Conservation (phyloP, 1,140 invertebrate species). For the Luehdorfia chinensis region DNA sequence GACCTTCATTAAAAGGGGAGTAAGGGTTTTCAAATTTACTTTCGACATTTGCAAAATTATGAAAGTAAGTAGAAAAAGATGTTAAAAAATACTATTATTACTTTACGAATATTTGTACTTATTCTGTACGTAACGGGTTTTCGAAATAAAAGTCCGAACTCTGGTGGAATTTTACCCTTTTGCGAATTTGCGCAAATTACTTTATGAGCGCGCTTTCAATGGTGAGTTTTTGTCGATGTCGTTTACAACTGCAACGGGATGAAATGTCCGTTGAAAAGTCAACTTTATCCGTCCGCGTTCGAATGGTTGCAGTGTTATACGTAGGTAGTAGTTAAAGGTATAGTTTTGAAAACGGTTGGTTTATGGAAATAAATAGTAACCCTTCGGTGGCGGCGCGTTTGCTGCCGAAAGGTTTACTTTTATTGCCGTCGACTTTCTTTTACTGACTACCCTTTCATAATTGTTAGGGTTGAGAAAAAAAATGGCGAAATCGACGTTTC, state of each 20-base stretch:
- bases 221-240: slow-evolving; percentile 46
- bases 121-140: slow-evolving; percentile 47
- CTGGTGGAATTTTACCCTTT: slow-evolving; percentile 59
- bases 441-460: slow-evolving; percentile 52
- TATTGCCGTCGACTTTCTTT: slow-evolving; percentile 54
- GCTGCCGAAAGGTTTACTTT: slow-evolving; percentile 60
- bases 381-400: slow-evolving; percentile 56
- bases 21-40: slow-evolving; percentile 11
- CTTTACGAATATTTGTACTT: too few relatives aligned
- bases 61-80: too few relatives aligned
- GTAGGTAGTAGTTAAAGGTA: slow-evolving; percentile 32
- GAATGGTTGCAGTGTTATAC: slow-evolving; percentile 41
- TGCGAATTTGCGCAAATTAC: slow-evolving; percentile 74
- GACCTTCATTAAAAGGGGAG: slow-evolving; percentile 7
- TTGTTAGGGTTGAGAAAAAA: slow-evolving; percentile 41
- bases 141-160: slow-evolving; percentile 49
- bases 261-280: slow-evolving; percentile 35
- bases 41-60: too few relatives aligned
- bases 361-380: slow-evolving; percentile 65
- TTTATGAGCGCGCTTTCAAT: slow-evolving; percentile 64
- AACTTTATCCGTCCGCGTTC: slow-evolving; percentile 33
- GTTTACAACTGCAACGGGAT: slow-evolving; percentile 51
- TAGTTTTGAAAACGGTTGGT: slow-evolving; percentile 43
- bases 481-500: slow-evolving; percentile 38
- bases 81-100: too few relatives aligned